Evolutionary conservation across 2,797 vertebrate genomes (phyloP).

Genomic region (Clamator glandarius): DNA sequence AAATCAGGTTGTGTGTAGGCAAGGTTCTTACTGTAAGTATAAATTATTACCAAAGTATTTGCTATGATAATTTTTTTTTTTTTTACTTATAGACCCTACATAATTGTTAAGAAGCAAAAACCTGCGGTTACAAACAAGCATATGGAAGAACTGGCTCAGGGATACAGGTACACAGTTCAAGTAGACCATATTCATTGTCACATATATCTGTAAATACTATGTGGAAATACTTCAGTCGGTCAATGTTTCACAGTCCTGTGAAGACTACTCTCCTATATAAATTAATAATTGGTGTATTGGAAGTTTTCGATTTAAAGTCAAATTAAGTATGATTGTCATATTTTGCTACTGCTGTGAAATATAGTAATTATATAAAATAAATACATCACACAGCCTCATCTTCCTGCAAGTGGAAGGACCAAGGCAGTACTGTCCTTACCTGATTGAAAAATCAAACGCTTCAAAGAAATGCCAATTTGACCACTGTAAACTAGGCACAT

Average conservation of each 20-base stretch:
- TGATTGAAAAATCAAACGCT: not conserved
- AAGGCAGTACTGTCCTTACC: not conserved
- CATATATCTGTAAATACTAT: not conserved
- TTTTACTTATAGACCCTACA: constrained; percentile 87
- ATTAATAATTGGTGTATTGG: not conserved
- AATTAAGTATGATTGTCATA: not conserved
- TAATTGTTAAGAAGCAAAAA: constrained; percentile 95
- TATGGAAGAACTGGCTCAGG: constrained; percentile 96
- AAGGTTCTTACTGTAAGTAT: not conserved
- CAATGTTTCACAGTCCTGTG: not conserved
- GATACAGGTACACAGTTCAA: constrained; percentile 88
- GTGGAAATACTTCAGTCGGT: not conserved
- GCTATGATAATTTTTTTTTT: not conserved
- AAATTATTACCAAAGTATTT: not conserved
- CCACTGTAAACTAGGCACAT: not conserved
- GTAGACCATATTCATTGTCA: not conserved
- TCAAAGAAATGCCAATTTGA: not conserved
- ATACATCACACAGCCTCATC: not conserved
- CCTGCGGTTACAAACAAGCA: constrained; percentile 96
- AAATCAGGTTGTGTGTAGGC: not conserved
- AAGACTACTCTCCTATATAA: not conserved
- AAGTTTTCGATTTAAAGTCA: not conserved
- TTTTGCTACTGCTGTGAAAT: not conserved
- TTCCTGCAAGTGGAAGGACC: not conserved
- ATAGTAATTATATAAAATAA: not conserved